phyloP scores from a whole-genome alignment of 1,140 invertebrate genomes.

The Bombus picipes region DNA sequence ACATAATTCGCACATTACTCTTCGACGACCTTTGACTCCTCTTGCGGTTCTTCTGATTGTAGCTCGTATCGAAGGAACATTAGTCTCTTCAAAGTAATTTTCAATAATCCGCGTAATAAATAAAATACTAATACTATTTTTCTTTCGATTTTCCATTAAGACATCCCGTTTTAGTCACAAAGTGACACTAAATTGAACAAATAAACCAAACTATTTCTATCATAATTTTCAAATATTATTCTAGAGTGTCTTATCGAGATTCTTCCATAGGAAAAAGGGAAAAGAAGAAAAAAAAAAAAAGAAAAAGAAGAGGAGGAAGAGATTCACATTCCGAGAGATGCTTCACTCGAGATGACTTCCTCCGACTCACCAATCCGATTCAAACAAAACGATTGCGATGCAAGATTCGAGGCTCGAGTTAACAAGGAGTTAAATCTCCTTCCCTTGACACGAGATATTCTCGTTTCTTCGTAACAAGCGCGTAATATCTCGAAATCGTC shows the following conservation, averaged over 20 bases:
- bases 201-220: not conserved
- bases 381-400: not conserved
- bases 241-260: not conserved
- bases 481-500: not conserved
- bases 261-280: not conserved
- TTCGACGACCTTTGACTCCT: slow-evolving; percentile 11
- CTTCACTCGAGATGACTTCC: not conserved
- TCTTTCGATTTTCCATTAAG: not conserved
- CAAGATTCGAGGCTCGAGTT: not conserved
- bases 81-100: not conserved
- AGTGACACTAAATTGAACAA: not conserved
- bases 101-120: not conserved
- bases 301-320: no score
- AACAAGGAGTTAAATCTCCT: slow-evolving; percentile 15
- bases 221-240: not conserved
- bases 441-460: slow-evolving; percentile 28
- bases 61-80: not conserved
- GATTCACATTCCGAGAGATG: no score
- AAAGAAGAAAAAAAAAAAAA: no score
- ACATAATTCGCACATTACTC: slow-evolving; percentile 38
- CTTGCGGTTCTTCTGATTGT: slow-evolving; percentile 29
- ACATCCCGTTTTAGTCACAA: not conserved
- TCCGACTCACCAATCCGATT: not conserved
- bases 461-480: slow-evolving; percentile 13
- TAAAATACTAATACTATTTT: not conserved